Evolutionary conservation across 2,797 vertebrate species (phyloP), one percentile per base, ranked within the genome.

Genomic region (Typhlichthys subterraneus): DNA sequence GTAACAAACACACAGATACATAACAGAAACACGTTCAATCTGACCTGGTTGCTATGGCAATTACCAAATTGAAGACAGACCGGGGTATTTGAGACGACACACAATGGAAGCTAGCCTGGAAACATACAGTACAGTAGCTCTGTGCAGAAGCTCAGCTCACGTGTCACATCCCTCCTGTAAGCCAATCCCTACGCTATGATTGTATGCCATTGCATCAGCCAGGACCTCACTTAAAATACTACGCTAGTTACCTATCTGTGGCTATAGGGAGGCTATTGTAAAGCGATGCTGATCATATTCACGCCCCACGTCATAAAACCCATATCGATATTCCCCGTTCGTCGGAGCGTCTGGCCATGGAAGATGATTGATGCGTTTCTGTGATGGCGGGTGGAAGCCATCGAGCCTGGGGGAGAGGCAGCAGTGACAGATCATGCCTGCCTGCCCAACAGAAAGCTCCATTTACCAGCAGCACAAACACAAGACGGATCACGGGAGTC

Each of bases 321-420:
- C 12, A 64, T 77, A 87, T 90, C 85, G 85, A 88, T 87, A 87
- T 88, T 89, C 85, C 63, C 69, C 46, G 66, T 82, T 80, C 81
- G 85, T 72, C 54, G 11, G 69, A 74, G 77, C 73, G 83, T 89
- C 82, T 82, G 84, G 73, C 76, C 73, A 61, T 77, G 79, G 73
- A 63, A 76, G 67, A 84, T 90, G 88, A 90, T 89, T 82, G 90
- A 91, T 90, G 88, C 45, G 61, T 82, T 84, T 82, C 76, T 53
- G 75, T 70, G 70, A 67, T 67, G 6, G 69, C 75, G 74, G 74
- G 77, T 80, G 65, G 79, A 78, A 85, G 81, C 67, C 12, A 29
- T 4, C 23, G 72, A 85, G 85, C 81, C 81, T 0, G 12, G 55
- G 65, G 82, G 83, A 85, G 76, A 80, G 4, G 79, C 79, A 76